phyloP scores from a whole-genome alignment of 2,797 vertebrate genomes.

The Danionella dracula region DNA sequence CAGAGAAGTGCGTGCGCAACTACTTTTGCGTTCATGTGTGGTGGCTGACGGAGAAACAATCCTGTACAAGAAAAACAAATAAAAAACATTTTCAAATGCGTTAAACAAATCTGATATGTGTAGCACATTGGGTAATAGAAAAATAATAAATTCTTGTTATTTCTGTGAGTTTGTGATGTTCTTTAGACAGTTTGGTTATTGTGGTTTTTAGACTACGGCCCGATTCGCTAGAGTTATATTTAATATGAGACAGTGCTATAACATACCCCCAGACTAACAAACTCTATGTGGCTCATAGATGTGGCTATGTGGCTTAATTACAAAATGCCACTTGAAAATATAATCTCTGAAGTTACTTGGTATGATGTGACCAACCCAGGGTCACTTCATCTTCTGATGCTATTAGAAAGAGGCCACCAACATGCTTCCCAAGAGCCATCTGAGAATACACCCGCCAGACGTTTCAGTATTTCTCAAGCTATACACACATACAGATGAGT shows the following conservation, averaged over 20 bases:
- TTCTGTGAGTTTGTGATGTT: too few relatives aligned
- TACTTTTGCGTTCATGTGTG: too few relatives aligned
- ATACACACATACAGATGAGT: conserved; percentile 69
- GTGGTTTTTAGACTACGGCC: too few relatives aligned
- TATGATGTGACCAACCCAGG: conserved; percentile 34
- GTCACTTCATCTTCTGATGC: conserved; percentile 33
- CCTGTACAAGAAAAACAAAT: too few relatives aligned
- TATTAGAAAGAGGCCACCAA: conserved; percentile 48
- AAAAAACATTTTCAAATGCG: too few relatives aligned
- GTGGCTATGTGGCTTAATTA: conserved; percentile 22
- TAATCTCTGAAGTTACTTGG: conserved; percentile 30
- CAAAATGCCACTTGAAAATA: conserved; percentile 34
- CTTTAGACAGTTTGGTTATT: too few relatives aligned
- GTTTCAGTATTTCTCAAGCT: conserved; percentile 56
- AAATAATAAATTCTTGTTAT: too few relatives aligned
- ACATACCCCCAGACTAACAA: not conserved
- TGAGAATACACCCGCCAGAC: conserved; percentile 70
- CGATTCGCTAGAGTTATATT: too few relatives aligned
- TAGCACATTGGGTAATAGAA: too few relatives aligned
- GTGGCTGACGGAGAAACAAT: too few relatives aligned
- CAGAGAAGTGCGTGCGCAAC: too few relatives aligned
- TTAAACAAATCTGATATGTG: too few relatives aligned
- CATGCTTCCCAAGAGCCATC: conserved; percentile 57
- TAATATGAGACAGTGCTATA: not conserved
- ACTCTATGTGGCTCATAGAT: not conserved